Percentiles rank a stretch among this genome's conserved stretches.
Evolutionary conservation across 2,888 invertebrate genomes (phyloP).

Genomic region (Microdon myrmicae): DNA sequence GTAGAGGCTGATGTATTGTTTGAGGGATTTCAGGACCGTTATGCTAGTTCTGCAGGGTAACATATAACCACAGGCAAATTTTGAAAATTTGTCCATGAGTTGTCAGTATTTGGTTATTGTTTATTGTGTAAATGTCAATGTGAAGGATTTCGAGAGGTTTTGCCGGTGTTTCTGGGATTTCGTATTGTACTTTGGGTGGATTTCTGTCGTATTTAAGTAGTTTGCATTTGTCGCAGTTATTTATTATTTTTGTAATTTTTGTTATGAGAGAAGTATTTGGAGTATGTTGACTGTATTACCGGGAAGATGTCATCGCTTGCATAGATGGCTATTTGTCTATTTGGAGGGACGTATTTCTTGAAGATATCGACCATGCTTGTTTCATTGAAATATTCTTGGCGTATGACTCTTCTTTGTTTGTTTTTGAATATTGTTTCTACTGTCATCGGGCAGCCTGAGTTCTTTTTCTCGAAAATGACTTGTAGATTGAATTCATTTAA

Average conservation of each 20-base stretch:
- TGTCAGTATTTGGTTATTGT: slow-evolving; percentile 19
- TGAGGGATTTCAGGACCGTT: too few relatives aligned
- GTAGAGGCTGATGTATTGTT: too few relatives aligned
- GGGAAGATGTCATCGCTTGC: slow-evolving; percentile 45
- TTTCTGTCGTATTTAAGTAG: slow-evolving; percentile 17
- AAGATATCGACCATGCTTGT: slow-evolving; percentile 29
- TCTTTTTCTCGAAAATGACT: slow-evolving; percentile 28
- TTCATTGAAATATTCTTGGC: slow-evolving; percentile 21
- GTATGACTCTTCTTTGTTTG: slow-evolving; percentile 33
- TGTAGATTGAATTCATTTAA: slow-evolving; percentile 51
- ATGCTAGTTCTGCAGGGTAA: slow-evolving; percentile 9
- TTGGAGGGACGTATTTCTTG: slow-evolving; percentile 40
- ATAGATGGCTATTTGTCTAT: slow-evolving; percentile 42
- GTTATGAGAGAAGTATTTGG: slow-evolving; percentile 12
- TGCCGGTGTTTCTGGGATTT: slow-evolving; percentile 1
- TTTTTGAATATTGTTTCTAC: slow-evolving; percentile 35
- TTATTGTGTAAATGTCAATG: slow-evolving; percentile 27
- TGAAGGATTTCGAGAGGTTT: slow-evolving; percentile 22
- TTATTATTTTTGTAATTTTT: slow-evolving; percentile 11
- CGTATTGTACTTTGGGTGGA: slow-evolving; percentile 12
- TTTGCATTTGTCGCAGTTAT: slow-evolving; percentile 15
- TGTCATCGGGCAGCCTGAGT: slow-evolving; percentile 12
- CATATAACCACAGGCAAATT: slow-evolving; percentile 7
- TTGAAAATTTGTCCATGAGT: slow-evolving; percentile 34
- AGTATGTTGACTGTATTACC: slow-evolving; percentile 34